Conservation (phyloP, 1,140 invertebrate genomes). For the Diorhabda elongata region DNA sequence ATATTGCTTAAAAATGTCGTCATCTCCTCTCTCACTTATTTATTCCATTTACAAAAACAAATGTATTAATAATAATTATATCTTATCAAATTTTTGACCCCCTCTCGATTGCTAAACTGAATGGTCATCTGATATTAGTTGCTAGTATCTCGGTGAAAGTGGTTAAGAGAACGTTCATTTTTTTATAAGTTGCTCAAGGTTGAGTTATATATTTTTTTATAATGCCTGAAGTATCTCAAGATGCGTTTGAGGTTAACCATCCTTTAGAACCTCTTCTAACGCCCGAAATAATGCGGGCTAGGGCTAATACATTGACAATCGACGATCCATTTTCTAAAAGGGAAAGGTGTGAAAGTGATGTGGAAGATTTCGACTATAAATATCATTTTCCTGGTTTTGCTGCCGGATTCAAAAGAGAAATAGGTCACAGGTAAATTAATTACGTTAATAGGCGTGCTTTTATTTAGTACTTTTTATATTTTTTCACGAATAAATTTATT, state of each 20-base stretch:
- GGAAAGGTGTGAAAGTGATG: slow-evolving; percentile 52
- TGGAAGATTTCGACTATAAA: slow-evolving; percentile 50
- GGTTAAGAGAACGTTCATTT: not conserved
- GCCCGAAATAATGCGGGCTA: slow-evolving; percentile 51
- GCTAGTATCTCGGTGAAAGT: not conserved
- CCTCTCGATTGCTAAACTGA: not conserved
- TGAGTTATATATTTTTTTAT: no score
- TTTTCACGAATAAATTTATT: no score
- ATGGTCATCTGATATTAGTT: slow-evolving; percentile 1
- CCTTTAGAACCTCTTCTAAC: slow-evolving; percentile 49
- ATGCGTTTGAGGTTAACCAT: slow-evolving; percentile 50
- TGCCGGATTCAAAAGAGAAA: slow-evolving; percentile 55
- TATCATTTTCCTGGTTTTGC: slow-evolving; percentile 44
- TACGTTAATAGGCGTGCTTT: no score
- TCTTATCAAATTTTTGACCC: slow-evolving; percentile 8
- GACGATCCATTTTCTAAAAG: slow-evolving; percentile 45
- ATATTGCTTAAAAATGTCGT: not conserved
- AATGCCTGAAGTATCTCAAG: slow-evolving; percentile 44
- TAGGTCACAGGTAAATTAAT: slow-evolving; percentile 57
- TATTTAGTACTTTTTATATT: no score
- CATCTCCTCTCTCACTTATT: not conserved
- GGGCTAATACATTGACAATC: slow-evolving; percentile 50
- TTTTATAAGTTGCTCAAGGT: not conserved
- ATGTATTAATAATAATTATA: not conserved
- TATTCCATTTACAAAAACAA: not conserved